These are phyloP conservation scores for Oligia latruncula DNA, from an alignment of 2,888 invertebrate species.

Conservation along the genomic window DNA sequence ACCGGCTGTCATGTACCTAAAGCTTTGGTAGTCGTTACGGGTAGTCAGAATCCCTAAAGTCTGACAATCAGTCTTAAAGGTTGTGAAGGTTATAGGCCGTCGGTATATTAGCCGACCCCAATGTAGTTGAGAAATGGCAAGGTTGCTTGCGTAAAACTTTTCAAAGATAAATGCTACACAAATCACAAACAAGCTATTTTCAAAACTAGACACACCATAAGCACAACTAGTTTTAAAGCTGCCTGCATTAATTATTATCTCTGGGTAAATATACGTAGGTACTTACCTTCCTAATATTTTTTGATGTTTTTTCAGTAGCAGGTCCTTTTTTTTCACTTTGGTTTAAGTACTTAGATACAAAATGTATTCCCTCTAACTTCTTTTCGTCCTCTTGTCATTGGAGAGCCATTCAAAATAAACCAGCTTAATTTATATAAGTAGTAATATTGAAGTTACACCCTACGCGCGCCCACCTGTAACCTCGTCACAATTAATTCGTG, in stretches of 20 bases:
- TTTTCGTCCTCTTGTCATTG: background rate
- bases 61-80: background rate
- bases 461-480: conserved; percentile 14
- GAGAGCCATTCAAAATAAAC: conserved; percentile 7
- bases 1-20: background rate
- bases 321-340: background rate
- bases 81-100: background rate
- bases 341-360: background rate
- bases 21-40: background rate
- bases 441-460: conserved; percentile 2
- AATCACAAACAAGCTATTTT: background rate
- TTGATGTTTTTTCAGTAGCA: background rate
- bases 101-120: background rate
- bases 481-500: conserved; percentile 4
- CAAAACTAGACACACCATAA: background rate
- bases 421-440: background rate
- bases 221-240: too few species aligned
- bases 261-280: background rate
- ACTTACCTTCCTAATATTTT: background rate
- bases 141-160: background rate
- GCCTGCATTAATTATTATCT: background rate
- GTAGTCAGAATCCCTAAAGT: background rate
- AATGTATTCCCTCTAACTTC: background rate
- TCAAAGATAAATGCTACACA: background rate
- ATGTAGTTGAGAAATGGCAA: background rate